Percentiles rank a stretch among this genome's conserved stretches.
phyloP scores from a whole-genome alignment of 2,113 vertebrate species.

The Rattus norvegicus region DNA sequence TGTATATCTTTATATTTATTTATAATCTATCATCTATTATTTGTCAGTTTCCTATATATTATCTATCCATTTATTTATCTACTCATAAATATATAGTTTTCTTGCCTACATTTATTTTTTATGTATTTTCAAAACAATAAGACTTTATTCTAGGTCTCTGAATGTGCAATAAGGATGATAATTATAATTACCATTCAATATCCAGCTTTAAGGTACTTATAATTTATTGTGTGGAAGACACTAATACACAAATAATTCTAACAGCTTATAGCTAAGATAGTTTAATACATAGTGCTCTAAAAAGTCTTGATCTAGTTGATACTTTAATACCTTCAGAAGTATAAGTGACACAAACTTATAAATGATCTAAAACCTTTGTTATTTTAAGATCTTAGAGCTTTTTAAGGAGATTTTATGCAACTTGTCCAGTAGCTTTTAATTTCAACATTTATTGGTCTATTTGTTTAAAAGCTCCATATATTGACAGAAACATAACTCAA shows the following conservation, averaged over 20 bases:
- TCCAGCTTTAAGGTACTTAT: background rate
- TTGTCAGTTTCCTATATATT: background rate
- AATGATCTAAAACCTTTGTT: background rate
- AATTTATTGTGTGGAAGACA: background rate
- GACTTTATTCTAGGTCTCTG: background rate
- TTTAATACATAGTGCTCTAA: background rate
- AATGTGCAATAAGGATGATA: background rate
- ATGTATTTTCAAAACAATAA: background rate
- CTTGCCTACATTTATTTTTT: background rate
- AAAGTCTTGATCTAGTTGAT: background rate
- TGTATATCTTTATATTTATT: background rate
- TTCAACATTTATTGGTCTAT: background rate
- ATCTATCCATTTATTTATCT: background rate
- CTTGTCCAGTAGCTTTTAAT: slow-evolving; percentile 13
- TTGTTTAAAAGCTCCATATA: background rate
- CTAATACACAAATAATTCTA: background rate
- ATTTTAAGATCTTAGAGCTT: background rate
- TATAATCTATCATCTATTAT: background rate
- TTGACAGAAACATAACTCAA: background rate
- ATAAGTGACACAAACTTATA: background rate
- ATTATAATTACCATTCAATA: background rate
- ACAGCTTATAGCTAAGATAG: background rate
- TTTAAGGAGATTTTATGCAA: background rate
- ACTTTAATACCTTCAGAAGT: slow-evolving; percentile 9
- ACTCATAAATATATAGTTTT: too few species aligned